A percentile compares a stretch with the other conserved stretches of the same genome.
Evolutionary conservation across 2,797 vertebrate genomes (phyloP).

Genomic region (Triplophysa bombifrons): DNA sequence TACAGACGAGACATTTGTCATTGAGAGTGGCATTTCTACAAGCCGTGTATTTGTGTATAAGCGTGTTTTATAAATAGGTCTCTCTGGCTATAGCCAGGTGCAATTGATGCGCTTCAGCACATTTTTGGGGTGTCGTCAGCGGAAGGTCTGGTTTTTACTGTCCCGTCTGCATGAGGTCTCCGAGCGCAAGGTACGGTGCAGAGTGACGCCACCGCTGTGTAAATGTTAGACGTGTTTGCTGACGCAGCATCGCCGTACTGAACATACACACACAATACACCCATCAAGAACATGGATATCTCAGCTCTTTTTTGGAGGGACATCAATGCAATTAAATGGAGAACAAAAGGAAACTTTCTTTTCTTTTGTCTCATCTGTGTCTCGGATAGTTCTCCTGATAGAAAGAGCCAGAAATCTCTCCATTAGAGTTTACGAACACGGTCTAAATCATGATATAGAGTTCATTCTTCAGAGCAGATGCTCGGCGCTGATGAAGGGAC

Average conservation of each 20-base stretch:
- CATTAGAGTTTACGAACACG: too few species aligned
- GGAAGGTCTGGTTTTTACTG: slow-evolving; percentile 78
- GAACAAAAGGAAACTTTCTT: too few species aligned
- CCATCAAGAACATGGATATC: background rate
- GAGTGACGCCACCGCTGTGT: slow-evolving; percentile 74
- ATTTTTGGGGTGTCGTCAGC: slow-evolving; percentile 70
- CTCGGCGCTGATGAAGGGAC: slow-evolving; percentile 11
- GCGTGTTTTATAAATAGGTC: slow-evolving; percentile 77
- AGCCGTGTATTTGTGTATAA: slow-evolving; percentile 57
- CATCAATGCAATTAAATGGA: too few species aligned
- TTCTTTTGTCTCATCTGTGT: too few species aligned
- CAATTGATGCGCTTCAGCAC: slow-evolving; percentile 81
- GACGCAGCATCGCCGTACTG: slow-evolving; percentile 57
- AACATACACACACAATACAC: slow-evolving; percentile 25
- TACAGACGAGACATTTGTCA: slow-evolving; percentile 45
- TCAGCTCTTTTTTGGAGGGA: too few species aligned
- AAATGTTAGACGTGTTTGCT: slow-evolving; percentile 81
- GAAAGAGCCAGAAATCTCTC: too few species aligned
- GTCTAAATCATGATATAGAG: background rate
- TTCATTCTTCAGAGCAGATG: slow-evolving; percentile 42
- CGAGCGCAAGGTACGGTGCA: slow-evolving; percentile 73
- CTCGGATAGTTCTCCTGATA: too few species aligned
- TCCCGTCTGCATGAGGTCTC: slow-evolving; percentile 76
- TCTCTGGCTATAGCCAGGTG: slow-evolving; percentile 79
- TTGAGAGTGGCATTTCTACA: slow-evolving; percentile 35